Base-by-base conservation (phyloP, 1,140 invertebrate species). In the Latrodectus geometricus region DNA sequence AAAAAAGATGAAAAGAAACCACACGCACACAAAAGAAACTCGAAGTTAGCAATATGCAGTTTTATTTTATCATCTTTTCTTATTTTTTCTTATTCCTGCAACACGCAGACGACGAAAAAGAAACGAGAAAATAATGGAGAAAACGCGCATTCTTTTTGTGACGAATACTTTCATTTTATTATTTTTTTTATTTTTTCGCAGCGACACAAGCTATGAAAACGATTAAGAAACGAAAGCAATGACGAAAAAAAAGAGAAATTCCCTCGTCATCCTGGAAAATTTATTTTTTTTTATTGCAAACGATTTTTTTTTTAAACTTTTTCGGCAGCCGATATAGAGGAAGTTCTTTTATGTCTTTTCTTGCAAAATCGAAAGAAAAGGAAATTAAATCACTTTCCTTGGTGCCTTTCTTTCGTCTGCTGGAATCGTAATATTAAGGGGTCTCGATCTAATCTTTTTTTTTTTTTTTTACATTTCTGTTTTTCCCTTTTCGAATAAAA, bases 181-280 rank as follows among this genome's bases (percentile, higher is more conserved):
- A 3, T 74, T 11, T 52, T 12, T 15, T 15, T 49, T 0, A 3
- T 74, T 11, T 52, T 80, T 35, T 80, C 48, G 14, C 12, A 48
- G 78, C 49, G 68, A 72, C 48, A 69, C 66, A 80, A 80, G 65
- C 61, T 72, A 80, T 80, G 78, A 80, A 80, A 80, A 56, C 78
- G 78, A 80, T 80, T 80, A 80, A 80, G 78, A 80, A 78, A 78
- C 61, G 76, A 78, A 80, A 80, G 68, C 66, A 72, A 49, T 70
- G 72, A 35, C 49, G 78, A 12, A 15, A 65, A 80, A 78, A 80
- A 80, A 80, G 52, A 52, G 14, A 49, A 15, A 15, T 52, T 48
- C 20, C 5, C 48, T 50, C n/a, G 72, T 23, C 49, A 61, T 61
- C 54, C 17, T 61, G 54, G 11, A 61, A 61, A 61, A 11, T 11